These are phyloP conservation scores for Hirtodrosophila confusa DNA, from an alignment of 2,888 invertebrate species.

Conservation along the genomic window DNA sequence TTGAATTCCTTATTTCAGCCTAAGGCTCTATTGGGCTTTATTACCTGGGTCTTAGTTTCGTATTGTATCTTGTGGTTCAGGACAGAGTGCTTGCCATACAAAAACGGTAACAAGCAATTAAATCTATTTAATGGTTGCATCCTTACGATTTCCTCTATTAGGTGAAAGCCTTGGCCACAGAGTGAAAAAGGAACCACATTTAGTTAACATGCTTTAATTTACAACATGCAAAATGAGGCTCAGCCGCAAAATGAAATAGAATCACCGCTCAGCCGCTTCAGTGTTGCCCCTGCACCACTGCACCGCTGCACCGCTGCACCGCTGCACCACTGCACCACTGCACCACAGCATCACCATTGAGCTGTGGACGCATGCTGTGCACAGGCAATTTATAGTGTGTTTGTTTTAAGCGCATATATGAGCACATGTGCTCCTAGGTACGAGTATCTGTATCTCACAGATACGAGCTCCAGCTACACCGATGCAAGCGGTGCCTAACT, in stretches of 20 bases:
- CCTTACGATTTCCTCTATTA: constrained; percentile 61
- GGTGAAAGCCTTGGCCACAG: constrained; percentile 47
- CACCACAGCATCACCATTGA: constrained; percentile 21
- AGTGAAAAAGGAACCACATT: constrained; percentile 52
- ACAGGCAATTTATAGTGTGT: constrained; percentile 78
- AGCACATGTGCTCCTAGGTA: constrained; percentile 42
- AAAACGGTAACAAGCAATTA: constrained; percentile 58
- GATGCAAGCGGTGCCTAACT: constrained; percentile 61
- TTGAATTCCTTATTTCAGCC: background rate
- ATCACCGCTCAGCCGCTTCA: constrained; percentile 26
- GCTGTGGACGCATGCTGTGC: constrained; percentile 69
- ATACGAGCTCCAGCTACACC: constrained; percentile 34
- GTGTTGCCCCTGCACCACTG: constrained; percentile 9
- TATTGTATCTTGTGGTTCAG: too few species aligned
- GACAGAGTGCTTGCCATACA: background rate
- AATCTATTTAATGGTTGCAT: constrained; percentile 60
- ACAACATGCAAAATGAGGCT: constrained; percentile 71
- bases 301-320: constrained; percentile 10
- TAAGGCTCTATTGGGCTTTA: too few species aligned
- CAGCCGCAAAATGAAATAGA: constrained; percentile 67
- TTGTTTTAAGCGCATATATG: constrained; percentile 73
- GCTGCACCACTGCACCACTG: constrained; percentile 8
- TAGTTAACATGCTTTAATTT: constrained; percentile 69
- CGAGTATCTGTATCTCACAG: constrained; percentile 62
- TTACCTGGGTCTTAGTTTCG: too few species aligned